These are phyloP conservation scores for Tinamus major DNA, from an alignment of 2,797 vertebrate species.

Conservation along the genomic window DNA sequence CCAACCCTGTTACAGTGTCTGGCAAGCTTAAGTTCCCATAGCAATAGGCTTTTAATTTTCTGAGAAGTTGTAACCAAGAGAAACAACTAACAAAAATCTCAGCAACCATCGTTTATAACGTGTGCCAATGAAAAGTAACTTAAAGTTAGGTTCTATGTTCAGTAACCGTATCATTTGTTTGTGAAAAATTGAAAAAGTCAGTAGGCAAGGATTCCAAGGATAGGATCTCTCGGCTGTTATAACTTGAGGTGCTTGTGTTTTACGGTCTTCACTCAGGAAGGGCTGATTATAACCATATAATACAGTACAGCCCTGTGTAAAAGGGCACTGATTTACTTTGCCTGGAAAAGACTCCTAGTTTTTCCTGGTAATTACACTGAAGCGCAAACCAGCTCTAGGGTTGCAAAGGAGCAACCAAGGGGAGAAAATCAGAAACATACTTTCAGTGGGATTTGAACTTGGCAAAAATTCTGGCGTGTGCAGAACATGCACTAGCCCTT, in stretches of 20 bases:
- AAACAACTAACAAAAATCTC: not conserved
- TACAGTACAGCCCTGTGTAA: not conserved
- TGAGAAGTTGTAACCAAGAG: not conserved
- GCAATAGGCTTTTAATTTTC: not conserved
- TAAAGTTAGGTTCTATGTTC: not conserved
- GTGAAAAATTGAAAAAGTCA: not conserved
- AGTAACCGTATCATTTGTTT: not conserved
- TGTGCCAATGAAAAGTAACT: not conserved
- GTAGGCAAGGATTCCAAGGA: not conserved
- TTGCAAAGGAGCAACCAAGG: not conserved
- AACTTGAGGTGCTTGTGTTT: conserved; percentile 20
- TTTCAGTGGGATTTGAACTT: not conserved
- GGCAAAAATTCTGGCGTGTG: conserved; percentile 8
- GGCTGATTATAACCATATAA: not conserved
- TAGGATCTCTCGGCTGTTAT: not conserved
- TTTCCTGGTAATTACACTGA: not conserved
- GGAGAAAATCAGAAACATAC: not conserved
- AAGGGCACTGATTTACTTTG: not conserved
- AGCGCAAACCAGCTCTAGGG: not conserved
- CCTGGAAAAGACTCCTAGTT: not conserved
- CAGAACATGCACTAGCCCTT: conserved; percentile 6
- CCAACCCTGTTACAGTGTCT: too few species aligned
- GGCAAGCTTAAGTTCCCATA: too few species aligned
- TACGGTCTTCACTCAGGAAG: conserved; percentile 25
- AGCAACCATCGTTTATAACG: not conserved